A percentile compares a stretch with the other conserved stretches of the same genome.
phyloP scores from a whole-genome alignment of 2,888 invertebrate genomes.

The Selenia dentaria region DNA sequence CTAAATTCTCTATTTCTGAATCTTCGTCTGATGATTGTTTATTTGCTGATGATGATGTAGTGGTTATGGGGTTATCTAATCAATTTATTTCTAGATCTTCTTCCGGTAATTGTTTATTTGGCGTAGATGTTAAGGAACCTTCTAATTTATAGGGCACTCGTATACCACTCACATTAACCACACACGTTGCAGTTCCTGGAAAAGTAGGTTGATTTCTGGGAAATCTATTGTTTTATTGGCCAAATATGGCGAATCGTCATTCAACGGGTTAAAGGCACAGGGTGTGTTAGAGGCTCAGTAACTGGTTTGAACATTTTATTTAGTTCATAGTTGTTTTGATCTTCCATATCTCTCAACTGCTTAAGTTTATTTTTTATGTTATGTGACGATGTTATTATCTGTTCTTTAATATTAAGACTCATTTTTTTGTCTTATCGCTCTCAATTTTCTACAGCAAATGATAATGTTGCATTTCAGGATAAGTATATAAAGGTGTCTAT shows the following conservation, averaged over 20 bases:
- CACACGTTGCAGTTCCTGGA: no score
- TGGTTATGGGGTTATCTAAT: no score
- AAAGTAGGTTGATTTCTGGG: no score
- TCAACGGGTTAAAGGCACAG: neutral
- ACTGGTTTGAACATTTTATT: conserved; percentile 7
- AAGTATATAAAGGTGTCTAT: conserved; percentile 17
- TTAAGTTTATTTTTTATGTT: conserved; percentile 2
- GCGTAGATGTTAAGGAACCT: no score
- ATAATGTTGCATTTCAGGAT: neutral
- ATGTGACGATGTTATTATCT: conserved; percentile 2
- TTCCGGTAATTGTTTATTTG: neutral
- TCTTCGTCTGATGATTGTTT: neutral
- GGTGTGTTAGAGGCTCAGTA: neutral
- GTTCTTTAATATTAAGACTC: conserved; percentile 1
- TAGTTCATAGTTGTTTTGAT: neutral
- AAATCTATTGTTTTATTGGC: no score
- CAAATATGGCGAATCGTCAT: no score
- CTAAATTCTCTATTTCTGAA: no score
- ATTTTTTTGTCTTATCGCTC: neutral
- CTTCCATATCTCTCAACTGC: neutral
- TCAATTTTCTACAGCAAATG: neutral
- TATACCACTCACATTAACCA: neutral
- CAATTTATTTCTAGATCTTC: no score
- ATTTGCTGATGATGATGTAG: no score
- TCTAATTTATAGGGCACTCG: neutral